Evolutionary conservation across 2,797 vertebrate species (phyloP), one percentile per base, ranked within the genome.

Genomic region (Enteromius fasciolatus): DNA sequence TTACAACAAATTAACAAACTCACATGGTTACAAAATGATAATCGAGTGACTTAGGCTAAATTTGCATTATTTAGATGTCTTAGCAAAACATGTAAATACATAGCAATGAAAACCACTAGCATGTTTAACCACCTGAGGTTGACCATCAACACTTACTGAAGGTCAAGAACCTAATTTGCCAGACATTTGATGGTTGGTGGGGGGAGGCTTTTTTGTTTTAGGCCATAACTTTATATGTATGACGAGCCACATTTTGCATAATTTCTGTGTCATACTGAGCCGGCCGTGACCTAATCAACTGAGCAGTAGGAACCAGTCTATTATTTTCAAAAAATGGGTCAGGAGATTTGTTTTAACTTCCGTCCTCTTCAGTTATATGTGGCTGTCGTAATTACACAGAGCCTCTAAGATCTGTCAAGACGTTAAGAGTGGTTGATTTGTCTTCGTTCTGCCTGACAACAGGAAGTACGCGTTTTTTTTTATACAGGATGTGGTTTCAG

Each of bases 401-500:
- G 20, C 17, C 11, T 36, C 48, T 69, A 67, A 36, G 36, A 36
- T 76, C 31, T 70, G 57, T 61, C 20, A 74, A 77, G 28, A 23
- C 48, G 64, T 80, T 75, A 15, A 61, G 39, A 59, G 59, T 28
- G n/a, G 76, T 4, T 52, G 33, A 69, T 70, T 77, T 75, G 64
- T 50, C 85, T 82, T 77, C 70, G 48, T 79, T 84, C 80, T 78
- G 80, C 39, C 81, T 85, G 81, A 77, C 85, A 89, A 91, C 88
- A 87, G 87, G 87, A 90, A 89, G 86, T 83, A 76, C 63, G 57
- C 33, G 23, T 85, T 83, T 86, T 77, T 77, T 83, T 87, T 81
- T 84, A 69, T 83, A 86, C 83, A 90, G 88, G 90, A 90, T 90
- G 88, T 90, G 88, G 85, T 89, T 88, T 86, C 72, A 76, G 76